phyloP scores from a whole-genome alignment of 2,797 vertebrate species.

The Mormyrops attenuatus region DNA sequence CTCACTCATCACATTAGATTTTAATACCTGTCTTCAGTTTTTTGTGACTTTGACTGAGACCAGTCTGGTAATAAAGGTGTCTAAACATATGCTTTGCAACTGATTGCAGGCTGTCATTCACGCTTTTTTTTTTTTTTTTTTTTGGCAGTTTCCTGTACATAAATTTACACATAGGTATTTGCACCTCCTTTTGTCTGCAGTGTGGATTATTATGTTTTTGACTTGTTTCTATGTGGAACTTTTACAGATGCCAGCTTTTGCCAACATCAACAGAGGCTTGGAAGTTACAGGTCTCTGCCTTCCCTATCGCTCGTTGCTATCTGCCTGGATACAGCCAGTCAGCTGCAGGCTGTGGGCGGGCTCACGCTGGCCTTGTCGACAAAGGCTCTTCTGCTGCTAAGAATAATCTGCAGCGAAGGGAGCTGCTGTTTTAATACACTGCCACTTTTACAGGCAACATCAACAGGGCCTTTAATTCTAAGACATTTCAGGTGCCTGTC shows the following conservation, averaged over 20 bases:
- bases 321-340: slow-evolving; percentile 5
- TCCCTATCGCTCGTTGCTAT: background rate
- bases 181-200: background rate
- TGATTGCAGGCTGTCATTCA: background rate
- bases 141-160: background rate
- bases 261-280: background rate
- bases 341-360: slow-evolving; percentile 12
- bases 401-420: background rate
- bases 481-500: background rate
- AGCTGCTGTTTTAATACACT: background rate
- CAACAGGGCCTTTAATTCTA: background rate
- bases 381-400: slow-evolving; percentile 11
- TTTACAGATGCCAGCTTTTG: background rate
- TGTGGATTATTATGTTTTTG: background rate
- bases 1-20: background rate
- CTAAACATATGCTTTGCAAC: background rate
- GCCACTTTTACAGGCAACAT: background rate
- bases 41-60: background rate
- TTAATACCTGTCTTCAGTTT: background rate
- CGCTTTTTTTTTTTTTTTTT: background rate
- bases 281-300: background rate
- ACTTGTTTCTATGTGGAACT: background rate
- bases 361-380: background rate
- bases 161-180: background rate
- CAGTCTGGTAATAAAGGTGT: background rate